These are phyloP conservation scores for Micoletzkya japonica DNA, from an alignment of 2,888 invertebrate species.

Conservation along the genomic window DNA sequence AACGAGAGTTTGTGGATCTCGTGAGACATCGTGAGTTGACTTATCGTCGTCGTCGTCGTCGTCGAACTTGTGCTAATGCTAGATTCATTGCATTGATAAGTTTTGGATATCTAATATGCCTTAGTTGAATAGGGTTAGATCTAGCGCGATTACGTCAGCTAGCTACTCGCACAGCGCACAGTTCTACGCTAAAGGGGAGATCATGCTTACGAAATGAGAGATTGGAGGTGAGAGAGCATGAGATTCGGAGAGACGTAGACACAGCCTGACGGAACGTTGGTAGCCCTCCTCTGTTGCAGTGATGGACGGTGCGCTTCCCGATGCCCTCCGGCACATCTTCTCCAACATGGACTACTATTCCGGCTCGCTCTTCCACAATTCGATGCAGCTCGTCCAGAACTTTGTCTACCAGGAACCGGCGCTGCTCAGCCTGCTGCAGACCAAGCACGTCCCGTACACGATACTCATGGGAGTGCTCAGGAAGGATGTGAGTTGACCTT, in stretches of 20 bases:
- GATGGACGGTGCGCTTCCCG: conserved; percentile 82
- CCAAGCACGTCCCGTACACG: conserved; percentile 82
- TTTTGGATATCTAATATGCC: neutral
- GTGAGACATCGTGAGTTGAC: conserved; percentile 49
- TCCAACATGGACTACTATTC: conserved; percentile 88
- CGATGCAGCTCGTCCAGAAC: conserved; percentile 68
- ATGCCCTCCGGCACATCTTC: conserved; percentile 78
- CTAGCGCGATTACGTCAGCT: neutral
- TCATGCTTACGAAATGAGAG: neutral
- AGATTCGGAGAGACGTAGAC: too few relatives aligned
- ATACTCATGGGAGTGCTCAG: conserved; percentile 80
- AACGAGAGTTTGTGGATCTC: conserved; percentile 55
- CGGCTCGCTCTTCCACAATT: conserved; percentile 75
- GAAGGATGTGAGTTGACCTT: conserved; percentile 74
- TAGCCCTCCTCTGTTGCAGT: conserved; percentile 66
- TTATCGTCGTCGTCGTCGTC: neutral
- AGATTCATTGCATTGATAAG: too few relatives aligned
- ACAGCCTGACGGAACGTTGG: neutral
- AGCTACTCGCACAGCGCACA: neutral
- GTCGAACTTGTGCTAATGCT: too few relatives aligned
- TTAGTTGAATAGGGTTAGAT: neutral
- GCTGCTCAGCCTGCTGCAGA: conserved; percentile 80
- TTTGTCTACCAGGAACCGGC: conserved; percentile 79
- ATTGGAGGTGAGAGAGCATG: neutral
- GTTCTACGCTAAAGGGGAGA: neutral